Percentiles rank a stretch among this genome's conserved stretches.
Evolutionary conservation across 1,140 invertebrate genomes (phyloP).

Genomic region (Ostrea edulis): DNA sequence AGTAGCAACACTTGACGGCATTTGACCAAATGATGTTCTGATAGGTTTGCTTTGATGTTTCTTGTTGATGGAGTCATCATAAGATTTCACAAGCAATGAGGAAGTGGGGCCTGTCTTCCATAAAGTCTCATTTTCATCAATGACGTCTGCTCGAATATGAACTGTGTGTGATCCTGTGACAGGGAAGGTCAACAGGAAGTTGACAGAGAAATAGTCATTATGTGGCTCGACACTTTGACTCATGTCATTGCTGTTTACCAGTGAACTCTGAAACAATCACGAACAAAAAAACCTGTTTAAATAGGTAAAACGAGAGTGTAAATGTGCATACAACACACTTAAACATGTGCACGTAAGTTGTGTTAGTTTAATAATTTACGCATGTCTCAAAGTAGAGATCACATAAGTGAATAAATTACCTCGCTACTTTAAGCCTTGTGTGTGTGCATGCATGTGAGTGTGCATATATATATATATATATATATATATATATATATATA

Average conservation of each 20-base stretch:
- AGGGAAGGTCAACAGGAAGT: slow-evolving; percentile 86
- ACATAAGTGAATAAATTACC: too few species aligned
- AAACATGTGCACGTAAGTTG: too few species aligned
- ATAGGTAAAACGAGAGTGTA: not conserved
- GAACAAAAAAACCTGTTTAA: not conserved
- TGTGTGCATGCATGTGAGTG: too few species aligned
- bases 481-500: too few species aligned
- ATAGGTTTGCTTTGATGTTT: slow-evolving; percentile 49
- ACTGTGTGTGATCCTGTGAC: slow-evolving; percentile 81
- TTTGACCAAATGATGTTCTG: slow-evolving; percentile 58
- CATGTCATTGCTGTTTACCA: slow-evolving; percentile 81
- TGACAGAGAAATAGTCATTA: slow-evolving; percentile 89
- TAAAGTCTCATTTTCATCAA: slow-evolving; percentile 86
- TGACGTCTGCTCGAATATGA: slow-evolving; percentile 86
- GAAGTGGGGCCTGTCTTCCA: slow-evolving; percentile 89
- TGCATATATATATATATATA: too few species aligned
- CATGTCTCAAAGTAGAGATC: too few species aligned
- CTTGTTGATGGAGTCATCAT: slow-evolving; percentile 82
- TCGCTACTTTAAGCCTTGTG: too few species aligned
- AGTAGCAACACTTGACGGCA: slow-evolving; percentile 16
- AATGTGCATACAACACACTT: not conserved
- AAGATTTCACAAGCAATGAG: slow-evolving; percentile 85
- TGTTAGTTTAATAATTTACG: too few species aligned
- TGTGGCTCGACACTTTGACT: slow-evolving; percentile 87
- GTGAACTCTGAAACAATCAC: slow-evolving; percentile 71